These are phyloP conservation scores for Cabera pusaria DNA, from an alignment of 2,888 invertebrate species.

Conservation along the genomic window DNA sequence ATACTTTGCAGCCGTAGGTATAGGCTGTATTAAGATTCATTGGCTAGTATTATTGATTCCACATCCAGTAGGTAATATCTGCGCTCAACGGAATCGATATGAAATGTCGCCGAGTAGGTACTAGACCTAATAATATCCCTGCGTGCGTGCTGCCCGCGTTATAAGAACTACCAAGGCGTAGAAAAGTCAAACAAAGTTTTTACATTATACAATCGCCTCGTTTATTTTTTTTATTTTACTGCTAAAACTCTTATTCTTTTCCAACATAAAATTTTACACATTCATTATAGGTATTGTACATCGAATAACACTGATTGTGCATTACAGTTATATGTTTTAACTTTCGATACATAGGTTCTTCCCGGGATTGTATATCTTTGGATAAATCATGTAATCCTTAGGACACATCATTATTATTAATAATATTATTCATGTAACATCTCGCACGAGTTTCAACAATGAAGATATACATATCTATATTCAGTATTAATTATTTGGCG, in stretches of 20 bases:
- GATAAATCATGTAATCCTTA: conserved; percentile 42
- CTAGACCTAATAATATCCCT: neutral
- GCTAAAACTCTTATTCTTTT: conserved; percentile 63
- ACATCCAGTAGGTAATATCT: no score
- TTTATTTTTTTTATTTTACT: conserved; percentile 71
- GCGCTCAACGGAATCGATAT: conserved; percentile 10
- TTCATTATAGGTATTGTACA: conserved; percentile 69
- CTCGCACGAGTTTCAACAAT: conserved; percentile 70
- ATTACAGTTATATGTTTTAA: conserved; percentile 43
- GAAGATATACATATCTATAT: conserved; percentile 53
- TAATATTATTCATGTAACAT: conserved; percentile 55
- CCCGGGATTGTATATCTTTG: conserved; percentile 57
- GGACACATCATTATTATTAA: conserved; percentile 32
- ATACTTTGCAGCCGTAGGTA: no score
- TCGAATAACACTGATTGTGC: conserved; percentile 70
- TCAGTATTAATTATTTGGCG: conserved; percentile 78
- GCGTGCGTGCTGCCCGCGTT: neutral
- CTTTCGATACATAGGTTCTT: conserved; percentile 38
- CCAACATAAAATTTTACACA: conserved; percentile 72
- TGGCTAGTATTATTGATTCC: no score
- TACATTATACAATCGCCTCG: conserved; percentile 70
- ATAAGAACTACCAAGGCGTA: conserved; percentile 1
- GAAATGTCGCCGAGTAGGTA: conserved; percentile 3
- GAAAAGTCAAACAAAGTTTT: conserved; percentile 47
- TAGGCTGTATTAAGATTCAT: no score